phyloP scores from a whole-genome alignment of 1,140 invertebrate species.

The Chionoecetes opilio region DNA sequence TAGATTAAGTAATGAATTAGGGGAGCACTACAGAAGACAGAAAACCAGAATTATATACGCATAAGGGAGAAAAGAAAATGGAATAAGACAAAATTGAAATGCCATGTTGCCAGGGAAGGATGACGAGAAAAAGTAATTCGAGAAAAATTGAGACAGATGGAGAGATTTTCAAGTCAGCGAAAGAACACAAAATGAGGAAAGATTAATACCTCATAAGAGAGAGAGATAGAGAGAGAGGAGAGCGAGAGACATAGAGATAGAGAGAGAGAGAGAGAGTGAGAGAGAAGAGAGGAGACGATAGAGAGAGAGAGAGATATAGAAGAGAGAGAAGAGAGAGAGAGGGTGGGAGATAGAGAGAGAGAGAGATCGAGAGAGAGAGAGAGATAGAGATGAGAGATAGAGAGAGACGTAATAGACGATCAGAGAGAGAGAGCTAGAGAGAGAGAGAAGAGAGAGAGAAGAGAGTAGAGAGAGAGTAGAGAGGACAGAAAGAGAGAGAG shows the following conservation, averaged over 20 bases:
- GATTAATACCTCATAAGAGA: too few species aligned
- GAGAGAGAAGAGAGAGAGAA: too few species aligned
- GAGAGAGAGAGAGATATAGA: too few species aligned
- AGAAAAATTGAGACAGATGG: neutral
- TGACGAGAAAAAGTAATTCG: neutral
- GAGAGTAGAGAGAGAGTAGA: too few species aligned
- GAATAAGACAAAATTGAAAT: neutral
- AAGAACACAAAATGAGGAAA: too few species aligned
- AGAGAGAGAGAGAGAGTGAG: neutral
- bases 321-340: neutral
- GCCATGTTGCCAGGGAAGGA: neutral
- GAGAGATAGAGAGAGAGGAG: neutral
- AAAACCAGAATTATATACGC: neutral
- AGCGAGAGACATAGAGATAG: neutral
- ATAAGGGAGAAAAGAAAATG: conserved; percentile 1
- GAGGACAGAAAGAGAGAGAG: too few species aligned
- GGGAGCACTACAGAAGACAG: neutral
- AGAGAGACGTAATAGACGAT: too few species aligned
- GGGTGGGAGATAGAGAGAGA: neutral
- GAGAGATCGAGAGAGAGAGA: neutral
- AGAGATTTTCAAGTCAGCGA: neutral
- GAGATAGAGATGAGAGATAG: neutral
- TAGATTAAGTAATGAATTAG: neutral
- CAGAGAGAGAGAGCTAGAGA: neutral
- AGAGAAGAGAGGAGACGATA: too few species aligned